Conservation (phyloP, 2,888 invertebrate species). For the Noctuana brunneofusca region DNA sequence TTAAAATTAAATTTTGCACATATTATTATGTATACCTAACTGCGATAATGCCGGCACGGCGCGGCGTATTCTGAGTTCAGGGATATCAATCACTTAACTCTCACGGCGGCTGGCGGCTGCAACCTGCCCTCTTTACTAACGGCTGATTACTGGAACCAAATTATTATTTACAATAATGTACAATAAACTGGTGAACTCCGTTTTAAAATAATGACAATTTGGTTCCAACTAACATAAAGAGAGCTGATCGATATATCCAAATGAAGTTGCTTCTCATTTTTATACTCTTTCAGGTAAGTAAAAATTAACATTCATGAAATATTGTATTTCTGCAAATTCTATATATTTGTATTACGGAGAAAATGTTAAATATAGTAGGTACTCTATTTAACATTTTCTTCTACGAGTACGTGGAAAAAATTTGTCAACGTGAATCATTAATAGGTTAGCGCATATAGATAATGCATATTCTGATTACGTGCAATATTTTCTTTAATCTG, state of each 20-base stretch:
- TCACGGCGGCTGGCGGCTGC: slow-evolving; percentile 52
- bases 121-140: slow-evolving; percentile 1
- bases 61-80: slow-evolving; percentile 44
- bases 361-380: too few species aligned
- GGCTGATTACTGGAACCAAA: background rate
- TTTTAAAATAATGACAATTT: background rate
- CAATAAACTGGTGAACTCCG: background rate
- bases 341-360: too few species aligned
- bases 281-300: too few species aligned
- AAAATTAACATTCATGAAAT: too few species aligned
- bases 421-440: background rate
- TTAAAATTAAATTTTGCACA: slow-evolving; percentile 5
- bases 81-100: slow-evolving; percentile 74
- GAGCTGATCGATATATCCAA: too few species aligned
- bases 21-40: slow-evolving; percentile 1
- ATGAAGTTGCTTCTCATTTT: too few species aligned
- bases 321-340: too few species aligned
- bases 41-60: slow-evolving; percentile 4
- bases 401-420: background rate
- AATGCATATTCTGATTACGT: slow-evolving; percentile 14
- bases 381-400: too few species aligned
- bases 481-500: slow-evolving; percentile 20
- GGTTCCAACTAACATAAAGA: too few species aligned
- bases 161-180: slow-evolving; percentile 2
- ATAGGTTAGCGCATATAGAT: slow-evolving; percentile 3